Evolutionary conservation across 2,113 vertebrate genomes (phyloP).

Genomic region (Peromyscus californicus): DNA sequence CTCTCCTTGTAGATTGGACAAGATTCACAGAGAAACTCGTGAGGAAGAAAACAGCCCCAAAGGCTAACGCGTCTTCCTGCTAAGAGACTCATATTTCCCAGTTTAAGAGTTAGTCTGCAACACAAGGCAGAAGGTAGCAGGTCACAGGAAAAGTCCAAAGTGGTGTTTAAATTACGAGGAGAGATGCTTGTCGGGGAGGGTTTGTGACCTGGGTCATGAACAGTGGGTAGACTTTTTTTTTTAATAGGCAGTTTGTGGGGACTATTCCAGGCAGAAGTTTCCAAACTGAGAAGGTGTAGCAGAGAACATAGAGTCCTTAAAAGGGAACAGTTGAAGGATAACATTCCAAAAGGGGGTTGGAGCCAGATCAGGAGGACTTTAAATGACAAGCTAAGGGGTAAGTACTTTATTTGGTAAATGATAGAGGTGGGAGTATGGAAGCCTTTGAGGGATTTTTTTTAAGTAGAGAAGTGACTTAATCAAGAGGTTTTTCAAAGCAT

Average conservation of each 20-base stretch:
- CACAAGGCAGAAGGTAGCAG: not conserved
- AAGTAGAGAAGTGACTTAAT: not conserved
- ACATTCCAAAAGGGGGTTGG: slow-evolving; percentile 65
- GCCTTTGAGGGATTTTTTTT: not conserved
- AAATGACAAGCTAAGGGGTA: slow-evolving; percentile 61
- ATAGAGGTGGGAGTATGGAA: slow-evolving; percentile 29
- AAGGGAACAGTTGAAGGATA: slow-evolving; percentile 69
- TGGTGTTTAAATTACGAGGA: slow-evolving; percentile 14
- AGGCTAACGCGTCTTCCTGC: not conserved
- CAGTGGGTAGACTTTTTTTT: slow-evolving; percentile 52
- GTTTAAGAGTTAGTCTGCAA: slow-evolving; percentile 47
- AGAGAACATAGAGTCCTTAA: slow-evolving; percentile 71
- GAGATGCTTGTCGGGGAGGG: not conserved
- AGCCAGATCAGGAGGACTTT: slow-evolving; percentile 61
- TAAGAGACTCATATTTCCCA: not conserved
- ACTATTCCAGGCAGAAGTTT: slow-evolving; percentile 71
- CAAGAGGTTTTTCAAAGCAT: slow-evolving; percentile 3
- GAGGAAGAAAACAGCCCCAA: slow-evolving; percentile 22
- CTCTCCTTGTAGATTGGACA: not conserved
- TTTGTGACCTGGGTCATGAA: slow-evolving; percentile 36
- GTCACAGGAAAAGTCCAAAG: slow-evolving; percentile 23
- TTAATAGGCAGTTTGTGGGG: slow-evolving; percentile 48
- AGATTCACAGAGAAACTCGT: not conserved
- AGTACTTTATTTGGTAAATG: slow-evolving; percentile 70
- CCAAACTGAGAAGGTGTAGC: slow-evolving; percentile 73